Base-by-base conservation (phyloP, 2,113 vertebrate genomes). In the Macaca fascicularis region DNA sequence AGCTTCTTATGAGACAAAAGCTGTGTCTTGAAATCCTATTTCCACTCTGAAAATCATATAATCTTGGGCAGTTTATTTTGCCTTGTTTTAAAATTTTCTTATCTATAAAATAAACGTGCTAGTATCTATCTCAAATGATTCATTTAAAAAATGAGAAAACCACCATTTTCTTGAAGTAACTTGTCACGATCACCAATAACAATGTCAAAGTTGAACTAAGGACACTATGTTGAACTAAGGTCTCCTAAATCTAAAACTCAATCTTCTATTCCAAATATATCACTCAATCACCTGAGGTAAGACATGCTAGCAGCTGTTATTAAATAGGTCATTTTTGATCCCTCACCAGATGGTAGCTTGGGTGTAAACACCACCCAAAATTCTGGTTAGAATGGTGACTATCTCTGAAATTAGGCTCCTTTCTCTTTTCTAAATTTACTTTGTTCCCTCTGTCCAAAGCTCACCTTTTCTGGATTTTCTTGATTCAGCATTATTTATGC, bases 101-200 rank as follows among this genome's bases (percentile, higher is more conserved):
- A 59, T 78, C 22, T 83, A 70, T 35, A 83, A 55, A 87, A 69
- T 30, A 82, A 70, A 57, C 19, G 14, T n/a, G 72, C 48, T 89
- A 82, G 38, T 64, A 32, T 38, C 14, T 55, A 43, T 55, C 19
- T 87, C 88, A 92, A 97, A 90, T 10, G 32, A 81, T n/a, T 84
- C 38, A 80, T 64, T 90, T 89, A 96, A 69, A 93, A 92, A 89
- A 84, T 91, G 25, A 87, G 69, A 89, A 97, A 92, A 72, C 9
- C 32, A 87, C 8, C n/a, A 84, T 78, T 97, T 80, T 84, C 30
- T 92, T 80, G 1, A 92, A 92, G 64, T 61, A 85, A 84, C 55
- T 88, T 94, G 89, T 80, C 76, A 96, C 22, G 38, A 92, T 84
- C 76, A 81, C 48, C 75, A 90, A 48, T 80, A 81, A 61, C n/a